Evolutionary conservation across 2,797 vertebrate species (phyloP).

Genomic region (Anisognathus igniventris): DNA sequence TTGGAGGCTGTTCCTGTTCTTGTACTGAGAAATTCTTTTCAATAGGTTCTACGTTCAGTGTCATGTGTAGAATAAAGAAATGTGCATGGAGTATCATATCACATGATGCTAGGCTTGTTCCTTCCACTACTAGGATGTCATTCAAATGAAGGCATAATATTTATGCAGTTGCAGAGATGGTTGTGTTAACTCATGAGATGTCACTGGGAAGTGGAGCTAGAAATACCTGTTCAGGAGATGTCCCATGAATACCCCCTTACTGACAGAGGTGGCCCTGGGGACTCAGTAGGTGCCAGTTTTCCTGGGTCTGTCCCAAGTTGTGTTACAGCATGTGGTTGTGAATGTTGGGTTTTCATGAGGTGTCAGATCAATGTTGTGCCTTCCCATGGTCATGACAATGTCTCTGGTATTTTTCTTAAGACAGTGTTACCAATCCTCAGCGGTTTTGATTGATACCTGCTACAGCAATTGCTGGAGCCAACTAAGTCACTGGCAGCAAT

Average conservation of each 20-base stretch:
- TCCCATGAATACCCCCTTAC: not conserved
- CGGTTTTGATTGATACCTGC: not conserved
- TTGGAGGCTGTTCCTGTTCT: not conserved
- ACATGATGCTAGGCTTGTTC: not conserved
- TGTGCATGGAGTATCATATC: not conserved
- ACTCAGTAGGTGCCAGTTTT: not conserved
- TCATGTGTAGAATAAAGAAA: not conserved
- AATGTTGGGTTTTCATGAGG: not conserved
- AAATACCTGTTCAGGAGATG: not conserved
- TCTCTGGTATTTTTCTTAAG: not conserved
- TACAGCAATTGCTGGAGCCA: not conserved
- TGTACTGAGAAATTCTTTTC: not conserved
- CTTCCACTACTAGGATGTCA: not conserved
- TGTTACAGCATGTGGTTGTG: not conserved
- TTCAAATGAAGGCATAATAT: not conserved
- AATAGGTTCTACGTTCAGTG: not conserved
- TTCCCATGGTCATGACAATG: not conserved
- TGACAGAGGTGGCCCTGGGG: fast-evolving
- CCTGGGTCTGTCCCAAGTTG: not conserved
- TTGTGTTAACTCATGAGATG: not conserved
- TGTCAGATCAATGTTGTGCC: not conserved
- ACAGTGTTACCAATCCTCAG: not conserved
- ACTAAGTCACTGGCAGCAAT: not conserved
- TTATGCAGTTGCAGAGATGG: not conserved
- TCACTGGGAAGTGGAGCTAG: not conserved